Evolutionary conservation across 2,797 vertebrate genomes (phyloP).

Genomic region (Falco biarmicus): DNA sequence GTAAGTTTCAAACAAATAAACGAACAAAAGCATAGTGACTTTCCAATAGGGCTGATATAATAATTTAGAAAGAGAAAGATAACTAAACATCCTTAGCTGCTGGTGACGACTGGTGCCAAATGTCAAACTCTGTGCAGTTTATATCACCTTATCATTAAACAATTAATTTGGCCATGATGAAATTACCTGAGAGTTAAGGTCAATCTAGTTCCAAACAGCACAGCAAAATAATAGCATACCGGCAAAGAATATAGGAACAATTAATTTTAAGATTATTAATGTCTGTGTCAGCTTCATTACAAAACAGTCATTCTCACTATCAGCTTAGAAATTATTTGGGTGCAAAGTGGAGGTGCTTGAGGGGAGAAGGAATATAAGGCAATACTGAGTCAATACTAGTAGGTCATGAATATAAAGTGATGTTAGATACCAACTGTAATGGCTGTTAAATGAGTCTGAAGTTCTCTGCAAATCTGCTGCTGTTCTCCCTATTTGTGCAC

Average conservation of each 20-base stretch:
- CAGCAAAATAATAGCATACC: background rate
- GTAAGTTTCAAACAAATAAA: background rate
- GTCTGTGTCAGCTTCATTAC: background rate
- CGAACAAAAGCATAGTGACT: background rate
- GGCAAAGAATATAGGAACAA: background rate
- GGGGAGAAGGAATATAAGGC: background rate
- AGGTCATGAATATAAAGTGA: background rate
- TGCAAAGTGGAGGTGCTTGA: background rate
- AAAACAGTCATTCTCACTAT: background rate
- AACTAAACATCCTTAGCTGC: background rate
- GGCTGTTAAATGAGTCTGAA: background rate
- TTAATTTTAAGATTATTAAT: background rate
- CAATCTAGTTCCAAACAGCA: background rate
- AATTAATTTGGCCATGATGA: background rate
- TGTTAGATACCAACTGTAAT: background rate
- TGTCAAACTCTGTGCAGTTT: background rate
- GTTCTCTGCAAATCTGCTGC: background rate
- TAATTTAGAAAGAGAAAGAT: background rate
- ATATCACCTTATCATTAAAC: background rate
- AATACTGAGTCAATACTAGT: background rate
- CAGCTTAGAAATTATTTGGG: background rate
- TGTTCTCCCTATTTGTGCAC: background rate
- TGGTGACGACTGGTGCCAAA: background rate
- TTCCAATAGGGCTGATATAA: background rate
- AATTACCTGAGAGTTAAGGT: background rate